These are phyloP conservation scores for Conus ventricosus DNA, from an alignment of 1,140 invertebrate genomes.

Conservation along the genomic window DNA sequence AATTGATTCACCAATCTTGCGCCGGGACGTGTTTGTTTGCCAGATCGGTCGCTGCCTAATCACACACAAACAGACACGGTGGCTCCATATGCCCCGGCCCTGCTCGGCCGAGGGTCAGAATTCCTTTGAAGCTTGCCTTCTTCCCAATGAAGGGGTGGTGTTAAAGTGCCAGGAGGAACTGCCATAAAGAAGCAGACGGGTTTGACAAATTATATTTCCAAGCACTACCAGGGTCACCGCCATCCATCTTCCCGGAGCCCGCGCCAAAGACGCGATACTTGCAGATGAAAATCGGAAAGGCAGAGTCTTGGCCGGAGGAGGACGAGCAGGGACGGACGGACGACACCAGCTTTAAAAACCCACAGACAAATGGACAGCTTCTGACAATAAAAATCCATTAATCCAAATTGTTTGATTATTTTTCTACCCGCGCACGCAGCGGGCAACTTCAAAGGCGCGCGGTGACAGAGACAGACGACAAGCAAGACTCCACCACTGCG, in stretches of 20 bases:
- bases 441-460: constrained; percentile 28
- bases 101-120: neutral
- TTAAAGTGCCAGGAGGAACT: constrained; percentile 7
- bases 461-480: constrained; percentile 33
- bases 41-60: neutral
- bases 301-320: neutral
- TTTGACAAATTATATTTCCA: constrained; percentile 40
- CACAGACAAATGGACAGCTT: constrained; percentile 40
- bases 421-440: neutral
- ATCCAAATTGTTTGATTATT: constrained; percentile 43
- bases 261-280: neutral
- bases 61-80: neutral
- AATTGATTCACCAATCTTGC: neutral
- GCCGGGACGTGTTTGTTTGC: constrained; percentile 16
- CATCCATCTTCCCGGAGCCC: neutral
- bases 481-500: neutral
- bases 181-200: constrained; percentile 23
- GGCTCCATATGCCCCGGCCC: constrained; percentile 27
- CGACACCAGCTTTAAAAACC: constrained; percentile 26
- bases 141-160: constrained; percentile 2
- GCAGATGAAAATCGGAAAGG: neutral
- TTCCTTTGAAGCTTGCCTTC: constrained; percentile 25
- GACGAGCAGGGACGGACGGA: neutral
- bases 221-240: neutral
- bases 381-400: constrained; percentile 42